Conservation (phyloP, 2,888 invertebrate species). For the Ormyrus thymus region DNA sequence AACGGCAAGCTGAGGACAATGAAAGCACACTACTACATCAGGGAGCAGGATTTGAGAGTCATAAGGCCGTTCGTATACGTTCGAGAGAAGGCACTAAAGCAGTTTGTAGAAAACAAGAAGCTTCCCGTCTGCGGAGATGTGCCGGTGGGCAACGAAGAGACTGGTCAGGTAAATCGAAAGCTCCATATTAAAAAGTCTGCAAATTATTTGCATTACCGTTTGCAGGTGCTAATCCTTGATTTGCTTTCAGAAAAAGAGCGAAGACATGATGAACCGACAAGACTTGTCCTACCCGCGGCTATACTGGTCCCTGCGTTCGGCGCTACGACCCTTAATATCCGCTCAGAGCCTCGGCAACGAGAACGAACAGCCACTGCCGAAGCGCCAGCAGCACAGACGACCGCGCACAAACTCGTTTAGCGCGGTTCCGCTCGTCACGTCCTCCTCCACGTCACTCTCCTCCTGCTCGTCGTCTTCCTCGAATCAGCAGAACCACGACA, state of each 20-base stretch:
- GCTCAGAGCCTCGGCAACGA: constrained; percentile 66
- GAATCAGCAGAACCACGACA: constrained; percentile 77
- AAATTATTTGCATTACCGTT: background rate
- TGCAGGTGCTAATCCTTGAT: background rate
- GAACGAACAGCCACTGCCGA: constrained; percentile 25
- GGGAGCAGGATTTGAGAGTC: constrained; percentile 87
- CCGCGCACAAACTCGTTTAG: constrained; percentile 79
- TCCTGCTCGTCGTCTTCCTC: constrained; percentile 59
- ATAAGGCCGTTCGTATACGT: constrained; percentile 92
- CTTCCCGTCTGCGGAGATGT: constrained; percentile 82
- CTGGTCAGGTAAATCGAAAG: constrained; percentile 75
- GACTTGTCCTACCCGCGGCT: constrained; percentile 86
- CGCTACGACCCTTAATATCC: constrained; percentile 86
- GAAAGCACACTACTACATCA: constrained; percentile 88
- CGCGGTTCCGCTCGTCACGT: constrained; percentile 76
- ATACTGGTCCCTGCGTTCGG: constrained; percentile 84
- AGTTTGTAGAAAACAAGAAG: constrained; percentile 84
- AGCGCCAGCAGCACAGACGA: constrained; percentile 60
- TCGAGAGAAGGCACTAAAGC: constrained; percentile 84
- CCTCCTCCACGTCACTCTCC: constrained; percentile 69
- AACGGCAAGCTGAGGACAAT: constrained; percentile 86
- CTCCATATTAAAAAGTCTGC: no score
- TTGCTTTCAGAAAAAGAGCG: constrained; percentile 77
- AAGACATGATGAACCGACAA: constrained; percentile 84
- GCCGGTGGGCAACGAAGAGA: constrained; percentile 74